phyloP scores from a whole-genome alignment of 2,113 vertebrate genomes.

The Potamarius usumacintae region DNA sequence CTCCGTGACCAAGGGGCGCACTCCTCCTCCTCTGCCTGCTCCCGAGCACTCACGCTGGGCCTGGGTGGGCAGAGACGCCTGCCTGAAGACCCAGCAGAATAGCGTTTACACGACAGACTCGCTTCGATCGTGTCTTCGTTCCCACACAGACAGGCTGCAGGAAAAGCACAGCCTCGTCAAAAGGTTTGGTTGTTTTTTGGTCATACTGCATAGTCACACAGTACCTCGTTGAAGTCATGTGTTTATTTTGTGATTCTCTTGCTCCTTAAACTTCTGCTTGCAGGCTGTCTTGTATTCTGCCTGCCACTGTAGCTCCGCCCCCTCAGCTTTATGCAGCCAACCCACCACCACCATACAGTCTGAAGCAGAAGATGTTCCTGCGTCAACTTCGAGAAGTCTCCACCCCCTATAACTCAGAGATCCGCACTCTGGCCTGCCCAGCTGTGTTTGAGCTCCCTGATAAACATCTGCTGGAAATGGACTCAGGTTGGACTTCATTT shows the following conservation, averaged over 20 bases:
- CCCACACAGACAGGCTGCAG: conserved; percentile 64
- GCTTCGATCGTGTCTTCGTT: conserved; percentile 71
- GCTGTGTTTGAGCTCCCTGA: conserved; percentile 79
- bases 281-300: conserved; percentile 84
- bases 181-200: conserved; percentile 66
- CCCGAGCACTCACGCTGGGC: conserved; percentile 63
- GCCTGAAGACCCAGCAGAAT: conserved; percentile 65
- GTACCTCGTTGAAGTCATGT: too few species aligned
- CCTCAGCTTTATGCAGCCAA: conserved; percentile 80
- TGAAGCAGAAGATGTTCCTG: conserved; percentile 74
- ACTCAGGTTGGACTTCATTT: conserved; percentile 79
- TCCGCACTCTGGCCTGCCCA: conserved; percentile 71
- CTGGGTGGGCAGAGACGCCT: conserved; percentile 80
- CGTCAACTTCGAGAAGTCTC: conserved; percentile 71
- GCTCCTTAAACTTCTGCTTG: neutral
- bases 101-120: conserved; percentile 61
- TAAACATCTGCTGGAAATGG: conserved; percentile 86
- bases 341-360: conserved; percentile 78
- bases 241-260: neutral
- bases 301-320: conserved; percentile 81
- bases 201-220: neutral
- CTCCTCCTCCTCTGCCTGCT: conserved; percentile 8
- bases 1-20: conserved; percentile 59
- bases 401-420: conserved; percentile 71
- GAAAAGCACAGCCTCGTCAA: conserved; percentile 65